phyloP scores from a whole-genome alignment of 2,113 vertebrate genomes.

The Myanophis thanlyinensis region DNA sequence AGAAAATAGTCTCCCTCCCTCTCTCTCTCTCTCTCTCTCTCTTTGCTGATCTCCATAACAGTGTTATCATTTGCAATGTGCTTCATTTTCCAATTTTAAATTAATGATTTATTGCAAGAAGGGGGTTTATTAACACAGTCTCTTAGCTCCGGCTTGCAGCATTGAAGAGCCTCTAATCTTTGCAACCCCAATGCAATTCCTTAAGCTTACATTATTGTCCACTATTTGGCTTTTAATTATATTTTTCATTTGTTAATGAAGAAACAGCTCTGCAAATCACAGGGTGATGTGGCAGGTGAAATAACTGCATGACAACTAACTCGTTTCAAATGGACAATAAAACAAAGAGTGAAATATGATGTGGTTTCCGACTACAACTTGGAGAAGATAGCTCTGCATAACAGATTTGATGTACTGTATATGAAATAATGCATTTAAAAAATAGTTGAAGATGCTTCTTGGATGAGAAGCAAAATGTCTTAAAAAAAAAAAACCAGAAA shows the following conservation, averaged over 20 bases:
- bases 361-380: neutral
- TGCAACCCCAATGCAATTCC: constrained; percentile 34
- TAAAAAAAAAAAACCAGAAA: too few species aligned
- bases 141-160: constrained; percentile 35
- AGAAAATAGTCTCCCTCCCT: too few species aligned
- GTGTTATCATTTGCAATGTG: constrained; percentile 29
- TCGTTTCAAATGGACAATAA: fast-evolving
- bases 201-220: constrained; percentile 31
- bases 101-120: constrained; percentile 60
- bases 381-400: neutral
- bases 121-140: constrained; percentile 42
- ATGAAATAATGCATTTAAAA: neutral
- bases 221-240: constrained; percentile 56
- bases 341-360: neutral
- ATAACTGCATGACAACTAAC: neutral
- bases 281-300: neutral
- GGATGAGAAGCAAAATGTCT: too few species aligned
- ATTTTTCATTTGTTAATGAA: constrained; percentile 46
- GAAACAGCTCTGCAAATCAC: constrained; percentile 37
- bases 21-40: too few species aligned
- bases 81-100: constrained; percentile 48
- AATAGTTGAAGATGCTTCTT: too few species aligned
- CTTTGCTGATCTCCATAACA: constrained; percentile 22
- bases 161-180: constrained; percentile 31
- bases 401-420: neutral